Base-by-base conservation (phyloP, 2,113 vertebrate genomes). In the Pelecanoides urinatrix region DNA sequence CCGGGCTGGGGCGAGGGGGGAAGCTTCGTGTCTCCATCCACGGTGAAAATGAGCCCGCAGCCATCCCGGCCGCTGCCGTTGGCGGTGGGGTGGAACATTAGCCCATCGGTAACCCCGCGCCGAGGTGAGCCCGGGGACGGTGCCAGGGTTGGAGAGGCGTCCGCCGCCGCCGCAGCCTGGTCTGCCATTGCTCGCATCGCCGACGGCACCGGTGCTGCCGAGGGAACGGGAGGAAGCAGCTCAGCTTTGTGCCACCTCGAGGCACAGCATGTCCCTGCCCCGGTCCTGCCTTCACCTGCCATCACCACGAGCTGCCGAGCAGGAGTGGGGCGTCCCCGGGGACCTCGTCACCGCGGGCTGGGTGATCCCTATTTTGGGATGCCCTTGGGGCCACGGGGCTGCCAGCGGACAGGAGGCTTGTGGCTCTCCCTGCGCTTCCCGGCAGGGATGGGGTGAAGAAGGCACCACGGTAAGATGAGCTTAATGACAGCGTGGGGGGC, bases 151-250 rank as follows among this genome's bases (percentile, higher is more conserved):
- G 88, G 89, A 53, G 74, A 89, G 30, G 83, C 66, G 3, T 92
- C 94, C 8, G 52, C 77, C 16, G 40, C 86, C 52, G 6, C 52
- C 63, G 83, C 90, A 90, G 94, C 96, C 55, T 71, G 94, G 56
- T 98, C 98, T 75, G 98, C 98, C 98, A 99, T 99, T 9, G 97
- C 96, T 97, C 96, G 94, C 95, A 96, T 98, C n/a, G 86, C 97
- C 58, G 8, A 1, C 1, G 20, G 59, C 0, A 7, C 30, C 18
- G 25, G 40, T 22, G 16, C 97, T 97, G 82, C 63, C 1, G 7
- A 36, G 61, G 62, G 68, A 44, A 72, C 0, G 9, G 47, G 50
- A 44, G 52, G 61, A 15, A 30, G 63, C 59, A 8, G 65, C 55
- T 89, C 70, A 65, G 86, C n/a, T 27, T 21, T 0, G 3, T 5